Percentiles rank a stretch among this genome's conserved stretches.
These are phyloP conservation scores for Torymus aiolomorphi DNA, from an alignment of 2,888 invertebrate species.

Conservation along the genomic window DNA sequence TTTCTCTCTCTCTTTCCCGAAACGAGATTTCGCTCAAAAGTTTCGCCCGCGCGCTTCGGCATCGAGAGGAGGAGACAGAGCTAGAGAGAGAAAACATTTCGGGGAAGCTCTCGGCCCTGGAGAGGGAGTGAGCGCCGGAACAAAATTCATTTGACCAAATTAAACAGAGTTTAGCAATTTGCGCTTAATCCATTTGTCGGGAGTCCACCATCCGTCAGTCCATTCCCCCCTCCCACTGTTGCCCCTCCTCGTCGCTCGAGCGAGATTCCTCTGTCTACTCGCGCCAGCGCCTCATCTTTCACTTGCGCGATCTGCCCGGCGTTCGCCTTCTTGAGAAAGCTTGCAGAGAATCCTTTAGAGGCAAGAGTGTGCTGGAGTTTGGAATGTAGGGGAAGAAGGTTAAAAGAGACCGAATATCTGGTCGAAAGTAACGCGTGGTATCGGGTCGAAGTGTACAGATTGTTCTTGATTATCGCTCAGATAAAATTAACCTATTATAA, in stretches of 20 bases:
- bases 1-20: conserved; percentile 24
- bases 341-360: too few relatives aligned
- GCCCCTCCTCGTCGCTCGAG: conserved; percentile 51
- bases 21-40: conserved; percentile 64
- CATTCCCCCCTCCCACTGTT: conserved; percentile 56
- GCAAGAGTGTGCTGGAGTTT: too few relatives aligned
- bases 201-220: conserved; percentile 65
- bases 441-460: too few relatives aligned
- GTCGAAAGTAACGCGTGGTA: too few relatives aligned
- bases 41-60: conserved; percentile 48
- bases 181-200: conserved; percentile 72
- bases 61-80: background rate
- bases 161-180: conserved; percentile 74
- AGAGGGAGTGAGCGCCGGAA: conserved; percentile 58
- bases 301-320: background rate
- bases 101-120: background rate
- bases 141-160: conserved; percentile 73
- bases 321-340: too few relatives aligned
- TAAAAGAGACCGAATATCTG: too few relatives aligned
- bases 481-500: too few relatives aligned
- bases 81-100: too few relatives aligned
- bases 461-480: too few relatives aligned
- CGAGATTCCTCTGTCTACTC: too few relatives aligned
- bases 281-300: background rate
- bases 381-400: too few relatives aligned